Percentiles rank a stretch among this genome's conserved stretches.
These are phyloP conservation scores for Xiphophorus hellerii DNA, from an alignment of 2,113 vertebrate genomes.

Conservation along the genomic window DNA sequence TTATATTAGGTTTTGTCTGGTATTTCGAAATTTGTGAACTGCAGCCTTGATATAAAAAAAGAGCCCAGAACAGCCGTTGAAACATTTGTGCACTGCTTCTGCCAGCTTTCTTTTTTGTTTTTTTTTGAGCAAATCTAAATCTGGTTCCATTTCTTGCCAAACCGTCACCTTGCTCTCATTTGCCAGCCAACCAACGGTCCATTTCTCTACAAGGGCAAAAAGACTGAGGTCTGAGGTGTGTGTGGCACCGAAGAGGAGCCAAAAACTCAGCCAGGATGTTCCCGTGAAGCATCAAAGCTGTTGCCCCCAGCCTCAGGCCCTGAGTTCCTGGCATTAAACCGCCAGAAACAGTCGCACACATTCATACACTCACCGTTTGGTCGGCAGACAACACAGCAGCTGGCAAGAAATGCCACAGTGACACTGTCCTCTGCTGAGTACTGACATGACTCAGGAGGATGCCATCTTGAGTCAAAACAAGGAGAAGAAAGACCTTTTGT, in stretches of 20 bases:
- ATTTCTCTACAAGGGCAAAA: constrained; percentile 11
- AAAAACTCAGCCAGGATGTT: constrained; percentile 64
- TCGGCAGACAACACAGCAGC: constrained; percentile 47
- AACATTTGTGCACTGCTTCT: constrained; percentile 38
- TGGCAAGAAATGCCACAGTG: constrained; percentile 32
- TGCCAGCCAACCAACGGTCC: constrained; percentile 20
- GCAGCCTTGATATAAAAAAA: constrained; percentile 23
- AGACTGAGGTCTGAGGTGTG: constrained; percentile 16
- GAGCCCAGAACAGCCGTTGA: constrained; percentile 56
- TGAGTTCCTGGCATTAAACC: constrained; percentile 50
- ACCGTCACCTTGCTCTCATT: constrained; percentile 47
- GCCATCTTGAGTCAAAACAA: constrained; percentile 7
- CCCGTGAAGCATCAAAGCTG: constrained; percentile 71
- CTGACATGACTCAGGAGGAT: constrained; percentile 18
- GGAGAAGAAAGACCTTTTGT: not conserved
- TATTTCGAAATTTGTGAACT: constrained; percentile 9
- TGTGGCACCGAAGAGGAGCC: constrained; percentile 33
- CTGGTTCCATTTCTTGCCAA: constrained; percentile 56
- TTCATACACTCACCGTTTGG: constrained; percentile 20
- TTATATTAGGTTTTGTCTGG: constrained; percentile 3
- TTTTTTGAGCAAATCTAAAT: constrained; percentile 55
- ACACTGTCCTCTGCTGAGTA: constrained; percentile 46
- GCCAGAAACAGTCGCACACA: constrained; percentile 25
- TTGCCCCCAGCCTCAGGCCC: constrained; percentile 46
- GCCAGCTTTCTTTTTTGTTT: constrained; percentile 43